phyloP scores from a whole-genome alignment of 35 echinoderm and acorn worm genomes.

The Diadema setosum region DNA sequence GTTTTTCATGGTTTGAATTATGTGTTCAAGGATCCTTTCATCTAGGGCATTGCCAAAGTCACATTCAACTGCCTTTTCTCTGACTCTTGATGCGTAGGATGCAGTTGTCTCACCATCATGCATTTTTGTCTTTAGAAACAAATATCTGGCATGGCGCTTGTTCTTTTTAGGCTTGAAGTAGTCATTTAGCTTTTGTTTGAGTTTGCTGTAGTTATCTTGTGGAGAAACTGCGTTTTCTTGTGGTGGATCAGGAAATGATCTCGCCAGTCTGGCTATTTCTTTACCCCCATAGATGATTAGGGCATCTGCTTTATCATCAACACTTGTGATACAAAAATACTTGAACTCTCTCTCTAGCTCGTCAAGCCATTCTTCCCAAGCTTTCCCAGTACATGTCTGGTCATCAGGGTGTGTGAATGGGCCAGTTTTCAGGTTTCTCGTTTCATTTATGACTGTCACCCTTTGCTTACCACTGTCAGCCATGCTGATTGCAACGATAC shows the following conservation, averaged over 20 bases:
- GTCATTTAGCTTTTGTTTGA: slow-evolving; percentile 40
- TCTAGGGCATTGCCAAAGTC: slow-evolving; percentile 33
- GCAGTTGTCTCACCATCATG: slow-evolving; percentile 6
- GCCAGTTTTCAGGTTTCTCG: slow-evolving; percentile 45
- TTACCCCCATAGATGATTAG: slow-evolving; percentile 62
- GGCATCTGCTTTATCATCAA: slow-evolving; percentile 45
- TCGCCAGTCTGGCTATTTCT: slow-evolving; percentile 43
- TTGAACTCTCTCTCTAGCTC: slow-evolving; percentile 52
- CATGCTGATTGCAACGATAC: too few relatives aligned
- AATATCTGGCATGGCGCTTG: slow-evolving; percentile 43
- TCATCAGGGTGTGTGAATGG: slow-evolving; percentile 41
- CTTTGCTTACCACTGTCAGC: too few relatives aligned
- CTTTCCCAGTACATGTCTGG: slow-evolving; percentile 26
- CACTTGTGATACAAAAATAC: slow-evolving; percentile 31
- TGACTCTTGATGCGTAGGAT: slow-evolving; percentile 41
- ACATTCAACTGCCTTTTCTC: slow-evolving; percentile 57
- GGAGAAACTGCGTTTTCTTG: background rate
- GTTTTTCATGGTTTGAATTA: slow-evolving; percentile 37
- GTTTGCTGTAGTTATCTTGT: slow-evolving; percentile 9
- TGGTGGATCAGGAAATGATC: slow-evolving; percentile 8
- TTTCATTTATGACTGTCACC: background rate
- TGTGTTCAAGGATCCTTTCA: slow-evolving; percentile 60
- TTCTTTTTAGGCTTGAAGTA: slow-evolving; percentile 54
- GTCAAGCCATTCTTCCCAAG: slow-evolving; percentile 63
- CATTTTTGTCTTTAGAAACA: slow-evolving; percentile 35